Evolutionary conservation across 2,113 vertebrate species (phyloP), one percentile per base, ranked within the genome.

Genomic region (Perccottus glenii): DNA sequence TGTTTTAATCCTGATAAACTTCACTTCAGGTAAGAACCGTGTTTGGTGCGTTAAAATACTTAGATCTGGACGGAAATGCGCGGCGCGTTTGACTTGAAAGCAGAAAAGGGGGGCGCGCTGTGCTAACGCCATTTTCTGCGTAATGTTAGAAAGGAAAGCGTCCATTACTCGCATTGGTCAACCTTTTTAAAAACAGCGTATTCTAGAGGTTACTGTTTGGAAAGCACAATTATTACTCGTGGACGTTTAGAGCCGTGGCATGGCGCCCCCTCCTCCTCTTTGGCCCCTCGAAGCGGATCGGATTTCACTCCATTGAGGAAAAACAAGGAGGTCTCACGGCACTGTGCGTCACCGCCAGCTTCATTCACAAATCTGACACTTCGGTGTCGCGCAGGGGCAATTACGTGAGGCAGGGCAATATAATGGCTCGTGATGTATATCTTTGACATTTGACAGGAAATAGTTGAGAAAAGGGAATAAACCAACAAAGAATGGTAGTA

Each of bases 281-380:
- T 4, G 1, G 2, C 3, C 5, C 6, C n/a, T 2, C 0, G 8
- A 64, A 1, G 9, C 55, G 77, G 85, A 86, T 93, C 90, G 78
- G 76, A 83, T 93, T 93, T 88, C 91, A 92, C 79, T 92, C 87
- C 91, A 93, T 91, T 92, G 90, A 90, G 80, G 19, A 90, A 92
- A 92, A 93, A 90, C 86, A 91, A 91, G 80, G 66, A 75, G 70
- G 58, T 67, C 73, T 53, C 64, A 14, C 50, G 48, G 14, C 5
- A 9, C 19, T 4, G 70, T 42, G 70, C 49, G 58, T 80, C 62
- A 70, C 70, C 4, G 51, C 63, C 9, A 70, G 59, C 47, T 68
- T 67, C 68, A 82, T 82, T 82, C 47, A 76, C 58, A 64, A 61
- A 60, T 66, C 10, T 0, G 12, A 12, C n/a, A n/a, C 52, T n/a